Evolutionary conservation across 2,888 invertebrate genomes (phyloP).

Genomic region (Diarsia brunnea): DNA sequence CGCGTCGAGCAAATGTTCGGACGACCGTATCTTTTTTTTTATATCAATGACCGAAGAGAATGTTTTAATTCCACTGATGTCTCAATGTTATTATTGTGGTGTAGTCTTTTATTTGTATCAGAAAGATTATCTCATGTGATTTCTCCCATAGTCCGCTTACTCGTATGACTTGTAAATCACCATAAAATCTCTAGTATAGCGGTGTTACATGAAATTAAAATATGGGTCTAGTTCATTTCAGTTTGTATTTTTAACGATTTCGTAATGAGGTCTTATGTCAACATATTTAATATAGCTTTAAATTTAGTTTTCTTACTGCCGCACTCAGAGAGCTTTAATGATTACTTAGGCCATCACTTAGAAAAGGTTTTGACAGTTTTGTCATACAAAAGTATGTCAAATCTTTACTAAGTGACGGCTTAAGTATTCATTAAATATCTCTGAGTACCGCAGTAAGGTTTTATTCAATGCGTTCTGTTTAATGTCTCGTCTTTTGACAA

Average conservation of each 20-base stretch:
- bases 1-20: too few relatives aligned
- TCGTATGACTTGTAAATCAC: slow-evolving; percentile 51
- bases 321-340: too few relatives aligned
- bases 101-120: too few relatives aligned
- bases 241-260: slow-evolving; percentile 64
- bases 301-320: slow-evolving; percentile 7
- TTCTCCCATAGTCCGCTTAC: slow-evolving; percentile 11
- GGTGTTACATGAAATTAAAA: slow-evolving; percentile 80
- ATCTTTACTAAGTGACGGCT: too few relatives aligned
- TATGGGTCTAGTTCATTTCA: slow-evolving; percentile 79
- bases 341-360: too few relatives aligned
- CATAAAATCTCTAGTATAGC: slow-evolving; percentile 71
- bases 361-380: too few relatives aligned
- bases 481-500: background rate
- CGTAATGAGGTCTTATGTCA: slow-evolving; percentile 38
- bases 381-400: too few relatives aligned
- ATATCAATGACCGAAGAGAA: too few relatives aligned
- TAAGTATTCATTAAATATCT: too few relatives aligned
- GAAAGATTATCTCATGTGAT: background rate
- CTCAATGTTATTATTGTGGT: background rate
- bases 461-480: slow-evolving; percentile 7
- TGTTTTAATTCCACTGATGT: background rate
- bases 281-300: slow-evolving; percentile 21
- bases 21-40: too few relatives aligned
- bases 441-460: too few relatives aligned